Base-by-base conservation (phyloP, 1,140 invertebrate genomes). In the Ips typographus region DNA sequence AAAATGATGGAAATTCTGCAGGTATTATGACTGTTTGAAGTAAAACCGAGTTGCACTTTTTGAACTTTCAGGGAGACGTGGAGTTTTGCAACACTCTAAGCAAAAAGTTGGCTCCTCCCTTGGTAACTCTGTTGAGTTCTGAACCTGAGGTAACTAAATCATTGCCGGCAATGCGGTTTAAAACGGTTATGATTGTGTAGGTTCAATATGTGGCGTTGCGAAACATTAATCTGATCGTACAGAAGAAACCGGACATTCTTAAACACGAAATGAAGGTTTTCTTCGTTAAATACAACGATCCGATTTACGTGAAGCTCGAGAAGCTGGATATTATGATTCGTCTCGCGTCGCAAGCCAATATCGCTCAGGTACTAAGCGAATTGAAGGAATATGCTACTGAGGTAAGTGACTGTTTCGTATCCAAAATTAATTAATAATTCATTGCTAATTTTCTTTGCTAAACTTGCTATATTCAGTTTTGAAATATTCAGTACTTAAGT, bases 181-280 rank as follows among this genome's bases (percentile, higher is more conserved):
- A 2, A 4, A 2, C n/a, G 22, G 22, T 22, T 22, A 22, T 44
- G 8, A 41, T 58, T 2, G 52, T 56, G 38, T 47, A 70, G 68
- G 93, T 99, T 57, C 98, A 99, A 83, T 99, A 99, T 80, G 98
- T 99, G 6, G 98, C 98, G 2, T 83, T 99, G 43, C 82, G 98
- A 68, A 99, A 99, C 80, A 99, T 99, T 74, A 99, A 99, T 83
- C 85, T 99, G 1, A 99, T 99, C 75, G 98, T 99, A 36, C 98
- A 99, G 82, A 99, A 99, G 81, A 87, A 98, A 62, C 95, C 96
- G 0, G 98, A 99, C 71, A 98, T 99, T 73, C 82, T 99, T n/a
- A 99, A 99, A 80, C 96, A 99, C 77, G 98, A 99, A 83, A 99
- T 99, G 97, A 99, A 99, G 85, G 98, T 91, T 67, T 99, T 99